Percentiles rank a stretch among this genome's conserved stretches.
These are phyloP conservation scores for Hippasteria phrygiana DNA, from an alignment of 53 echinoderm and acorn worm species.

Conservation along the genomic window DNA sequence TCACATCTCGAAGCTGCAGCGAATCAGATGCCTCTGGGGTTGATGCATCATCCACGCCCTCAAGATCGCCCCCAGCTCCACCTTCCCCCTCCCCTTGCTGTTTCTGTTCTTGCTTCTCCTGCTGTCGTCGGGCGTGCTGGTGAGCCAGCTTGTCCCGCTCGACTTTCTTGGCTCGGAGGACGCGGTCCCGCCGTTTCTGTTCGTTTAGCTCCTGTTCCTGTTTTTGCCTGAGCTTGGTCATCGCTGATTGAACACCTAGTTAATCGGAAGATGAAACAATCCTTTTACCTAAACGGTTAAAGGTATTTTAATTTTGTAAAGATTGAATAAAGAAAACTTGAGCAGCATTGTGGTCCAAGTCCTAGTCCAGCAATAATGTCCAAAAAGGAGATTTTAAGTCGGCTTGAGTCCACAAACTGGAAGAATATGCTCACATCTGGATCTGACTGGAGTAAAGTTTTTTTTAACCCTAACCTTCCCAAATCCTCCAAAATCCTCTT, in stretches of 20 bases:
- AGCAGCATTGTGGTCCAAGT: too few relatives aligned
- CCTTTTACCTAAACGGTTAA: too few relatives aligned
- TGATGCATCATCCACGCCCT: constrained; percentile 9
- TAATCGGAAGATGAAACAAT: background rate
- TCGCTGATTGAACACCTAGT: constrained; percentile 64
- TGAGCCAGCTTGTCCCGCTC: constrained; percentile 75
- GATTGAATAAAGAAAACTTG: background rate
- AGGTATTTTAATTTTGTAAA: too few relatives aligned
- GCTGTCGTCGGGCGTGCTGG: constrained; percentile 52
- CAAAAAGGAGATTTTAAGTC: too few relatives aligned
- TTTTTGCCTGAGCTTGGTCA: constrained; percentile 64
- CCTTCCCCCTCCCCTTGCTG: constrained; percentile 54
- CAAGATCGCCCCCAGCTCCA: constrained; percentile 24
- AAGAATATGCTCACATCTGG: too few relatives aligned
- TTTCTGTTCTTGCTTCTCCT: constrained; percentile 51
- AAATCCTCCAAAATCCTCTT: too few relatives aligned
- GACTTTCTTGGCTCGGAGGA: constrained; percentile 41
- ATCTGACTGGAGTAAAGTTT: too few relatives aligned
- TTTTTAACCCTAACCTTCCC: too few relatives aligned
- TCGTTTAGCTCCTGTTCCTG: constrained; percentile 62
- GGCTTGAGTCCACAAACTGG: too few relatives aligned
- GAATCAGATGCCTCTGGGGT: constrained; percentile 39
- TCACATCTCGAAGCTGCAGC: background rate
- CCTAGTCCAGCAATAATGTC: too few relatives aligned
- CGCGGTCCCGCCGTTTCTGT: constrained; percentile 52